Conservation (phyloP, 2,888 invertebrate genomes). For the Protodeltote pygarga region DNA sequence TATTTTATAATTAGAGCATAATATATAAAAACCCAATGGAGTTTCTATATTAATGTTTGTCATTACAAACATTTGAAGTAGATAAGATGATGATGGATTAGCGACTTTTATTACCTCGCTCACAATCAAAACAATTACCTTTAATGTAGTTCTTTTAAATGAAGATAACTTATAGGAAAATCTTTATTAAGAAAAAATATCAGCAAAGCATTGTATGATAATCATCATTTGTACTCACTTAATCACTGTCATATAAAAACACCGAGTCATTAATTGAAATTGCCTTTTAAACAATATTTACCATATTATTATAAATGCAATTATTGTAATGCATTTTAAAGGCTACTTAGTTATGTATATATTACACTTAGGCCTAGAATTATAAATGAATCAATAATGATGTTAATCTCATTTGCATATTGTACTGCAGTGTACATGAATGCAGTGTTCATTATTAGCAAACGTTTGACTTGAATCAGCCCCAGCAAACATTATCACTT, state of each 20-base stretch:
- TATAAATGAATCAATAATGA: background rate
- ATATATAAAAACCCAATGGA: too few relatives aligned
- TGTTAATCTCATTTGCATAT: slow-evolving; percentile 28
- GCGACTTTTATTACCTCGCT: slow-evolving; percentile 9
- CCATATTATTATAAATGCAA: background rate
- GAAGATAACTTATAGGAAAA: slow-evolving; percentile 11
- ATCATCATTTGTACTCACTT: slow-evolving; percentile 3
- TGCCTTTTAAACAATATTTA: background rate
- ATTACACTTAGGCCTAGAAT: background rate
- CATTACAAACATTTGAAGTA: too few relatives aligned
- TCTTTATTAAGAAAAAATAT: slow-evolving; percentile 11
- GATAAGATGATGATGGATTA: slow-evolving; percentile 22
- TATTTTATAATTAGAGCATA: too few relatives aligned
- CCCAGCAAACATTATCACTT: slow-evolving; percentile 77
- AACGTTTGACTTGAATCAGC: slow-evolving; percentile 38
- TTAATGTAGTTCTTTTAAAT: slow-evolving; percentile 3
- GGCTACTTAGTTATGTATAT: background rate
- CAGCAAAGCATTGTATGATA: slow-evolving; percentile 5
- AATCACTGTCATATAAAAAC: background rate
- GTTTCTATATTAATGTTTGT: too few relatives aligned
- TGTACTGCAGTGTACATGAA: slow-evolving; percentile 23
- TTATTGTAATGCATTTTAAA: too few relatives aligned
- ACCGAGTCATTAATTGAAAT: slow-evolving; percentile 2
- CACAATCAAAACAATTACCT: slow-evolving; percentile 11
- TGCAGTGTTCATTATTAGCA: slow-evolving; percentile 31